These are phyloP conservation scores for Cebidichthys violaceus DNA, from an alignment of 2,113 vertebrate species.

Conservation along the genomic window DNA sequence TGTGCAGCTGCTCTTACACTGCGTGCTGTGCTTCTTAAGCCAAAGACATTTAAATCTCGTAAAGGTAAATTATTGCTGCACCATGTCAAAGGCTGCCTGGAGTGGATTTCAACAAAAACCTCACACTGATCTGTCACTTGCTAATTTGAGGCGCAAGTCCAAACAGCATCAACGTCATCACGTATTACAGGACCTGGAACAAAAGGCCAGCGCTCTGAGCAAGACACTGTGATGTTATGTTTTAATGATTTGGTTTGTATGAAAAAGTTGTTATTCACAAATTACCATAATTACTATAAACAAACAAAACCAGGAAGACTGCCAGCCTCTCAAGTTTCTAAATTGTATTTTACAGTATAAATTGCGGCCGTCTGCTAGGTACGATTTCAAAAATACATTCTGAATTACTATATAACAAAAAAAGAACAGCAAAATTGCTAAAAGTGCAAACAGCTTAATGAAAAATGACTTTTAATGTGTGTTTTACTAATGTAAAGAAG, in stretches of 20 bases:
- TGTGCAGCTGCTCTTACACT: slow-evolving; percentile 3
- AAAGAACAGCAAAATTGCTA: neutral
- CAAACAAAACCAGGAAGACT: slow-evolving; percentile 41
- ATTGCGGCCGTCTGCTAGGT: neutral
- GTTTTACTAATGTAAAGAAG: neutral
- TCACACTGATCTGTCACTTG: slow-evolving; percentile 11
- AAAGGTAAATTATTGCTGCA: slow-evolving; percentile 19
- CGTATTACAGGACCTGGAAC: neutral
- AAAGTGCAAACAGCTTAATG: neutral
- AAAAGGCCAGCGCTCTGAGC: neutral
- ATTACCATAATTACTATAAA: slow-evolving; percentile 52
- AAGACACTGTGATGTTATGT: slow-evolving; percentile 7
- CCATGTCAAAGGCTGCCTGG: neutral
- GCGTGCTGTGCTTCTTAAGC: slow-evolving; percentile 32
- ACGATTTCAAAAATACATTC: slow-evolving; percentile 2
- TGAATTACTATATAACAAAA: neutral
- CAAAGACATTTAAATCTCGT: neutral
- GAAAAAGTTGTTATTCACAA: slow-evolving; percentile 13
- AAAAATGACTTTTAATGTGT: neutral
- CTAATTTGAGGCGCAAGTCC: slow-evolving; percentile 12
- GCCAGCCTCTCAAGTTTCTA: slow-evolving; percentile 14
- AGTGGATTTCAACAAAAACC: neutral
- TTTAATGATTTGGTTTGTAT: slow-evolving; percentile 22
- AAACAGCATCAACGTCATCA: slow-evolving; percentile 21
- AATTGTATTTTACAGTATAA: slow-evolving; percentile 15